phyloP scores from a whole-genome alignment of 2,888 invertebrate genomes.

The Anthophora plumipes region DNA sequence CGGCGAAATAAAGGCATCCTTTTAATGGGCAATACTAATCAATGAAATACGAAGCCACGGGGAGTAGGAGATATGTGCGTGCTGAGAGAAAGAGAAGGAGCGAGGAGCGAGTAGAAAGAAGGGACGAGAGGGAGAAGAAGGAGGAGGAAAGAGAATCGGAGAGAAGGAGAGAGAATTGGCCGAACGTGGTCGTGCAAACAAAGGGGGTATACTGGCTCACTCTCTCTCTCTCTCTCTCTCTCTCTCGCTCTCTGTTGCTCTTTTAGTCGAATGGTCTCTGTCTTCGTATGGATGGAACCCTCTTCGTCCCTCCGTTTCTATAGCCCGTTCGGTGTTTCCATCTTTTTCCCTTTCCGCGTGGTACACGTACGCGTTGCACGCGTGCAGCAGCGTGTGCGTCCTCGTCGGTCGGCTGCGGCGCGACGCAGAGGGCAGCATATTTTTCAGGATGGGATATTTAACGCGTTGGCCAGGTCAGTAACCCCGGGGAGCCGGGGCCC shows the following conservation, averaged over 20 bases:
- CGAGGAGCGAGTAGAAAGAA: slow-evolving; percentile 20
- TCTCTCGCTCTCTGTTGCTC: slow-evolving; percentile 38
- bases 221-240: slow-evolving; percentile 43
- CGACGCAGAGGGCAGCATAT: slow-evolving; percentile 76
- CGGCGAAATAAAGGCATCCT: slow-evolving; percentile 81
- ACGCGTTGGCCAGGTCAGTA: slow-evolving; percentile 84
- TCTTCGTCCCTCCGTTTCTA: slow-evolving; percentile 37
- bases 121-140: neutral
- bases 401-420: slow-evolving; percentile 50
- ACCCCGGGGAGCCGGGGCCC: slow-evolving; percentile 79
- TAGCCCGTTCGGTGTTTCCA: slow-evolving; percentile 51
- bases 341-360: slow-evolving; percentile 53
- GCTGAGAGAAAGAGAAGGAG: slow-evolving; percentile 41
- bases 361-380: slow-evolving; percentile 55
- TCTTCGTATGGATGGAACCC: slow-evolving; percentile 12
- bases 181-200: slow-evolving; percentile 81
- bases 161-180: slow-evolving; percentile 54
- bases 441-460: slow-evolving; percentile 85
- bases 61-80: slow-evolving; percentile 72
- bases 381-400: slow-evolving; percentile 56
- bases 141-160: slow-evolving; percentile 37
- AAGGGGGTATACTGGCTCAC: slow-evolving; percentile 79
- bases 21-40: slow-evolving; percentile 84
- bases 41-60: slow-evolving; percentile 83
- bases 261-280: slow-evolving; percentile 20